Base-by-base conservation (phyloP, 2,888 invertebrate species). In the Phalera bucephala region DNA sequence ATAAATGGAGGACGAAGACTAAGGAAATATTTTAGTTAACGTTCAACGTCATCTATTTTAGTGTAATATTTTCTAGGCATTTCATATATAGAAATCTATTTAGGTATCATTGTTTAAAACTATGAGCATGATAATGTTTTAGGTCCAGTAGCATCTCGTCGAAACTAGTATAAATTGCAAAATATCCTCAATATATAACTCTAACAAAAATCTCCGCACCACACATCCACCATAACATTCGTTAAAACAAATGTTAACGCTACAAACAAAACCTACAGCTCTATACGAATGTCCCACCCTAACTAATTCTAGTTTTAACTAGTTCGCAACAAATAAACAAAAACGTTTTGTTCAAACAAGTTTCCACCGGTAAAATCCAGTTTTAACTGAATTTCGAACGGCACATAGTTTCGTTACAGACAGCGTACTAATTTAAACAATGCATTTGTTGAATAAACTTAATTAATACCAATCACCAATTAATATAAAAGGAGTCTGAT, bases 401-500 rank as follows among this genome's bases (percentile, higher is more conserved):
- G 27, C 27, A 14, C 14, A 14, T 9, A 26, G 1, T 11, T 11
- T 3, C 12, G 22, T 23, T 26, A 27, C 13, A 8, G 23, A 15
- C 22, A 6, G 14, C 19, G 34, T 37, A n/a, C n/a, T n/a, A 31
- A 38, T 32, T 47, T 30, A 31, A 36, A 27, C 20, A n/a, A 21
- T 36, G 26, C 14, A 19, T 33, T 33, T 28, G 7, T 29, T 38
- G 21, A 36, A 36, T 38, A 44, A 49, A 56, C 36, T 48, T 49
- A 45, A 51, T 54, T 49, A 40, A 45, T 40, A 52, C 40, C 33
- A 34, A 23, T 52, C 41, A 49, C 25, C 40, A 45, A 52, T 50
- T 48, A 40, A 35, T 31, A 43, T 27, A 28, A 28, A 40, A 46
- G 19, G 34, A 36, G 10, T 8, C 21, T 19, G 30, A 36, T 36